A percentile compares a stretch with the other conserved stretches of the same genome.
These are phyloP conservation scores for Pangasius macronema DNA, from an alignment of 2,797 vertebrate species.

Conservation along the genomic window DNA sequence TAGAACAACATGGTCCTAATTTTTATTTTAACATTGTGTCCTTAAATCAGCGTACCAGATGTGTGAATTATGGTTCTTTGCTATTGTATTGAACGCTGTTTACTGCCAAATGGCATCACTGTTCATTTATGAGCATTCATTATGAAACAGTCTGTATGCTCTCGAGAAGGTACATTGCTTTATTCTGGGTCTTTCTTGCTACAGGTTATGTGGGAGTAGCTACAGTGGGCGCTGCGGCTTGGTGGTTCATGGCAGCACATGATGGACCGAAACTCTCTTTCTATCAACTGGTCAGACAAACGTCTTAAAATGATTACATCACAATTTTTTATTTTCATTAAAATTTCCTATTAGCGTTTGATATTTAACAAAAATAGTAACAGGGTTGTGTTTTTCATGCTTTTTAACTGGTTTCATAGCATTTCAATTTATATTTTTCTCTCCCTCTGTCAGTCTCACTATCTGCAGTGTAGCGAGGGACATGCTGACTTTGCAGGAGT, in stretches of 20 bases:
- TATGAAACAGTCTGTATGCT: neutral
- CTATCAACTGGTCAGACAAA: slow-evolving; percentile 71
- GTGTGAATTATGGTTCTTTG: neutral
- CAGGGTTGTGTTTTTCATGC: neutral
- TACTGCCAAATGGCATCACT: neutral
- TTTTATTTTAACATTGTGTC: neutral
- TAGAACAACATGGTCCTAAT: neutral
- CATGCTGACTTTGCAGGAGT: slow-evolving; percentile 76
- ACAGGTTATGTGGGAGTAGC: slow-evolving; percentile 78
- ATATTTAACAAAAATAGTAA: neutral
- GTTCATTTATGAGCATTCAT: neutral
- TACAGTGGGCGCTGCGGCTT: slow-evolving; percentile 79
- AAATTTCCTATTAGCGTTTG: neutral
- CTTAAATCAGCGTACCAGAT: neutral
- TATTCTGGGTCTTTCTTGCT: neutral
- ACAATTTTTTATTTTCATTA: neutral
- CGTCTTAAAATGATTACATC: neutral
- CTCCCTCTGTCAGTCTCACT: slow-evolving; percentile 70
- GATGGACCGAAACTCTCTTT: slow-evolving; percentile 77
- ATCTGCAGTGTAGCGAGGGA: slow-evolving; percentile 78
- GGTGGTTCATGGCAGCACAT: slow-evolving; percentile 82
- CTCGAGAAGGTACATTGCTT: neutral
- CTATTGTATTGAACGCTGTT: neutral
- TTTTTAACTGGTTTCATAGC: neutral
- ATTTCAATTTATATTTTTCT: neutral